A percentile compares a stretch with the other conserved stretches of the same genome.
These are phyloP conservation scores for Geotrypetes seraphini DNA, from an alignment of 2,797 vertebrate genomes.

Conservation along the genomic window DNA sequence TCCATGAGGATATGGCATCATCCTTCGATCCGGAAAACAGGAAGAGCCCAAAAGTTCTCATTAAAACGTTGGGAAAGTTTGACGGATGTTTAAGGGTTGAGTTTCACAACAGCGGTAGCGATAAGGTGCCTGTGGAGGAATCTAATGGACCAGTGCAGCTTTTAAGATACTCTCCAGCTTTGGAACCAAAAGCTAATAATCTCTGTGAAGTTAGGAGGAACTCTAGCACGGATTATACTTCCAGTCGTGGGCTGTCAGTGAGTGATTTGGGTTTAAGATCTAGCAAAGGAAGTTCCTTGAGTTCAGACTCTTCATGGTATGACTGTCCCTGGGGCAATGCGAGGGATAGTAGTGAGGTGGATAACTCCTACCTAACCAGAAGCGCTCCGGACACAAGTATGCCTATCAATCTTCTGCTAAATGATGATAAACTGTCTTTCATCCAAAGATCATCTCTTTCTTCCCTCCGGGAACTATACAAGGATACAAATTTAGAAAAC, in stretches of 20 bases:
- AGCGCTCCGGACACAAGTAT: slow-evolving; percentile 51
- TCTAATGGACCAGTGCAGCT: slow-evolving; percentile 77
- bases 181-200: slow-evolving; percentile 50
- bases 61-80: slow-evolving; percentile 71
- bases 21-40: slow-evolving; percentile 53
- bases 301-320: slow-evolving; percentile 88
- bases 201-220: slow-evolving; percentile 44
- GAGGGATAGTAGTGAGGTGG: slow-evolving; percentile 64
- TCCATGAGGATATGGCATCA: slow-evolving; percentile 35
- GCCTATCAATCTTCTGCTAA: slow-evolving; percentile 38
- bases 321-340: slow-evolving; percentile 82
- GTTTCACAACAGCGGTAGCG: slow-evolving; percentile 71
- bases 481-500: slow-evolving; percentile 53
- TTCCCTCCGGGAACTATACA: slow-evolving; percentile 70
- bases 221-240: slow-evolving; percentile 38
- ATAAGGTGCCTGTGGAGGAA: slow-evolving; percentile 47
- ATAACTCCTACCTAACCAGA: slow-evolving; percentile 49
- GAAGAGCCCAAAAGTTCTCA: slow-evolving; percentile 81
- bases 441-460: slow-evolving; percentile 62
- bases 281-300: slow-evolving; percentile 86
- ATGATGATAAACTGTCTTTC: slow-evolving; percentile 46
- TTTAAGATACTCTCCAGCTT: slow-evolving; percentile 78
- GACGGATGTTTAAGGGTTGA: slow-evolving; percentile 82
- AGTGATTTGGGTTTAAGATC: slow-evolving; percentile 67
- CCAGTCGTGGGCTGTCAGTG: slow-evolving; percentile 42